Conservation (phyloP, 1,140 invertebrate species). For the Hylyphantes graminicola region DNA sequence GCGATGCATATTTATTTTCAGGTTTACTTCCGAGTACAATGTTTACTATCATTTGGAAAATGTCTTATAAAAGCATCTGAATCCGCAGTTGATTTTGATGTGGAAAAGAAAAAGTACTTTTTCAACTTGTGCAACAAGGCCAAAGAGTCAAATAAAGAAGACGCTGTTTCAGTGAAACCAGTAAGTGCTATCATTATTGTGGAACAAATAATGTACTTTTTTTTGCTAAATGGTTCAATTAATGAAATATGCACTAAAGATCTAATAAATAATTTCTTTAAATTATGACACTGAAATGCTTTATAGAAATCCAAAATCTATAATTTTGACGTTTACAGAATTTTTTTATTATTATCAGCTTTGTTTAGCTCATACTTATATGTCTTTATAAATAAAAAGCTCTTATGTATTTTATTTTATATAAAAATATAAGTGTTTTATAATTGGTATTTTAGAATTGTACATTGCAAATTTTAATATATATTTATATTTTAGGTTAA, state of each 20-base stretch:
- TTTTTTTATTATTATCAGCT: no score
- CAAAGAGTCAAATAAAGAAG: slow-evolving; percentile 44
- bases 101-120: slow-evolving; percentile 45
- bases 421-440: no score
- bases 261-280: no score
- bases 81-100: slow-evolving; percentile 53
- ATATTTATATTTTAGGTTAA: slow-evolving; percentile 51
- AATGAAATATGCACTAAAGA: no score
- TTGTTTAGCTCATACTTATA: no score
- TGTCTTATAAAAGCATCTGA: slow-evolving; percentile 35
- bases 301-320: no score
- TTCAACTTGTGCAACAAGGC: slow-evolving; percentile 43
- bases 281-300: no score
- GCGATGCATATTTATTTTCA: slow-evolving; percentile 1
- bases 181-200: slow-evolving; percentile 15
- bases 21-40: slow-evolving; percentile 55
- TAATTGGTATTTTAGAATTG: neutral
- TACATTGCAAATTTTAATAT: neutral
- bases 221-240: no score
- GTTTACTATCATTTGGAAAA: slow-evolving; percentile 53
- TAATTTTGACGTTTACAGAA: no score
- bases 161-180: neutral
- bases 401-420: no score
- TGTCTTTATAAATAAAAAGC: no score
- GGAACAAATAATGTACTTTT: no score